A percentile compares a stretch with the other conserved stretches of the same genome.
Conservation (phyloP, 2,888 invertebrate genomes). For the Bellardia pandia region DNA sequence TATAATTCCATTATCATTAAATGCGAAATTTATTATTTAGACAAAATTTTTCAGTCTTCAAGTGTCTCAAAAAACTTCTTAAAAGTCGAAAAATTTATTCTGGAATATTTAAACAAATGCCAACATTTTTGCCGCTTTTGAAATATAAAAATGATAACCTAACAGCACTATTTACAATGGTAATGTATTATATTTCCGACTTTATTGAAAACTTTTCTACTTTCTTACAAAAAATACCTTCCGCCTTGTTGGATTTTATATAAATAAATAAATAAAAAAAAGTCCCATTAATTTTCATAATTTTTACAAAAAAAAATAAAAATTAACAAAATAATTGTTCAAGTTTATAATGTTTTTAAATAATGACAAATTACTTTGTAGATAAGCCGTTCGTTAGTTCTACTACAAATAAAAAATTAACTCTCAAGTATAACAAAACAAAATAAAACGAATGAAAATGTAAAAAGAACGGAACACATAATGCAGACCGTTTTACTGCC, state of each 20-base stretch:
- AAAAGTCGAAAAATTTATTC: too few species aligned
- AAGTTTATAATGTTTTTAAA: slow-evolving; percentile 76
- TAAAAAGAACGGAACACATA: slow-evolving; percentile 67
- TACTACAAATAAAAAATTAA: slow-evolving; percentile 45
- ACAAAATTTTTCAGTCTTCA: too few species aligned
- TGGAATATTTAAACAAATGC: too few species aligned
- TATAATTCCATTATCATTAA: too few species aligned
- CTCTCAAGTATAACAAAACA: neutral
- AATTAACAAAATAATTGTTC: slow-evolving; percentile 62
- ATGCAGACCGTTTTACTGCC: slow-evolving; percentile 62
- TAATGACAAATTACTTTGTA: slow-evolving; percentile 83
- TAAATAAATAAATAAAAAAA: slow-evolving; percentile 23
- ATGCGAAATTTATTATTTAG: too few species aligned
- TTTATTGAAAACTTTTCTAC: neutral
- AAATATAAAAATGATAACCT: too few species aligned
- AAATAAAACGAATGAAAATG: slow-evolving; percentile 53
- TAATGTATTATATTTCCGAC: neutral
- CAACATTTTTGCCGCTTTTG: too few species aligned
- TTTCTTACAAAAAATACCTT: neutral
- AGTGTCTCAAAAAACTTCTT: too few species aligned
- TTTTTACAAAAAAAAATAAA: slow-evolving; percentile 42
- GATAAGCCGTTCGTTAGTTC: slow-evolving; percentile 76
- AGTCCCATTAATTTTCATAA: slow-evolving; percentile 77
- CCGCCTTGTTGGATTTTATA: slow-evolving; percentile 1
- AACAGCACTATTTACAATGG: too few species aligned